Evolutionary conservation across 2,113 vertebrate species (phyloP).

Genomic region (Lagopus leucura): DNA sequence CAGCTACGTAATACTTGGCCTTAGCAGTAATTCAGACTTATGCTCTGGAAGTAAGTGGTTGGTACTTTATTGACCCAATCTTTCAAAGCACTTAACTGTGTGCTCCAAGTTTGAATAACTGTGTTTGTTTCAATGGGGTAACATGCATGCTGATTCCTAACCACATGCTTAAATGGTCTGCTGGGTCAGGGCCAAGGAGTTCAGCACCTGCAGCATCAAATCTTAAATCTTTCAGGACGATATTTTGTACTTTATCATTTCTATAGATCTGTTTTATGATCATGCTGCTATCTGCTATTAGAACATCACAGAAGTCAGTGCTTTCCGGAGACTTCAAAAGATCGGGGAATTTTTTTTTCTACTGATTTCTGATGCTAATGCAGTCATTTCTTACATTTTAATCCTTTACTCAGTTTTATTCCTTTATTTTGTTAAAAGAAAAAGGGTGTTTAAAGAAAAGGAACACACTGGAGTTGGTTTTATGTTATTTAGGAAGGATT

Average conservation of each 20-base stretch:
- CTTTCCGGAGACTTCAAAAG: neutral
- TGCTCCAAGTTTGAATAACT: constrained; percentile 38
- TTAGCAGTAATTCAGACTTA: neutral
- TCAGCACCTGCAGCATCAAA: constrained; percentile 20
- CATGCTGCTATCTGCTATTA: neutral
- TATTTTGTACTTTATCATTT: neutral
- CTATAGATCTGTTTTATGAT: constrained; percentile 6
- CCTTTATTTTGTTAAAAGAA: neutral
- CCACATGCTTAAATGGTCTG: constrained; percentile 11
- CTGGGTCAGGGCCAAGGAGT: constrained; percentile 23
- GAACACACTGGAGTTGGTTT: neutral
- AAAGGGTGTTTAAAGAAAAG: neutral
- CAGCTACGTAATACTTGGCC: constrained; percentile 4
- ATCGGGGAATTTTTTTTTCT: neutral
- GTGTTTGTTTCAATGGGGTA: neutral
- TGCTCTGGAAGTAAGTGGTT: constrained; percentile 19
- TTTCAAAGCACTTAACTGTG: constrained; percentile 13
- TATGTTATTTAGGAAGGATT: neutral
- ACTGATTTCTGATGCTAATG: neutral
- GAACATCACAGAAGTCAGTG: neutral
- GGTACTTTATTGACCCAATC: constrained; percentile 29
- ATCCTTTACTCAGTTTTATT: neutral
- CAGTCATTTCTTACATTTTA: neutral
- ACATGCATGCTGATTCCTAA: neutral
- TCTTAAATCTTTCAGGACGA: neutral